phyloP scores from a whole-genome alignment of 2,113 vertebrate genomes.

The Otolemur garnettii region DNA sequence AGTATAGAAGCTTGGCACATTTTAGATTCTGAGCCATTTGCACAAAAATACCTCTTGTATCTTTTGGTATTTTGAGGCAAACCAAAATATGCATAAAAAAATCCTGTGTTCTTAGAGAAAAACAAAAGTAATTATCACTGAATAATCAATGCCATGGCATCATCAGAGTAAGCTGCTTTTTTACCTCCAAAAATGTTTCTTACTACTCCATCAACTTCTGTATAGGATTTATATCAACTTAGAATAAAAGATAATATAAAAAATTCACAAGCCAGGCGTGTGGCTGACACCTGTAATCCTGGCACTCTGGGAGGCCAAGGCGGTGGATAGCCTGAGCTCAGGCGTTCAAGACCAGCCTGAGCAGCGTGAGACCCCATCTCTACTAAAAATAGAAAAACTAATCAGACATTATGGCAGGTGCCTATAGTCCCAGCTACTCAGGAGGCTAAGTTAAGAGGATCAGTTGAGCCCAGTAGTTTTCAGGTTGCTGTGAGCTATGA shows the following conservation, averaged over 20 bases:
- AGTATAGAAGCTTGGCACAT: background rate
- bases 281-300: no score
- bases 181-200: constrained; percentile 17
- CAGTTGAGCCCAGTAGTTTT: no score
- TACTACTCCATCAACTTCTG: background rate
- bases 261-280: background rate
- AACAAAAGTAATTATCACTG: background rate
- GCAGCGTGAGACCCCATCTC: no score
- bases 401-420: no score
- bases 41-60: background rate
- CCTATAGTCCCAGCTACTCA: no score
- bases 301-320: no score
- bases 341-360: no score
- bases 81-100: constrained; percentile 13
- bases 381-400: no score
- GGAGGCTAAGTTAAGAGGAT: no score
- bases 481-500: no score
- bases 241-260: constrained; percentile 2
- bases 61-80: constrained; percentile 16
- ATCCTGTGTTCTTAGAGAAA: constrained; percentile 13
- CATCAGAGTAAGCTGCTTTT: background rate
- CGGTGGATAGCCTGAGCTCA: no score
- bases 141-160: background rate
- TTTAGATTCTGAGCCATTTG: constrained; percentile 15
- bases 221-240: background rate